phyloP scores from a whole-genome alignment of 2,888 invertebrate genomes.

The Limnephilus lunatus region DNA sequence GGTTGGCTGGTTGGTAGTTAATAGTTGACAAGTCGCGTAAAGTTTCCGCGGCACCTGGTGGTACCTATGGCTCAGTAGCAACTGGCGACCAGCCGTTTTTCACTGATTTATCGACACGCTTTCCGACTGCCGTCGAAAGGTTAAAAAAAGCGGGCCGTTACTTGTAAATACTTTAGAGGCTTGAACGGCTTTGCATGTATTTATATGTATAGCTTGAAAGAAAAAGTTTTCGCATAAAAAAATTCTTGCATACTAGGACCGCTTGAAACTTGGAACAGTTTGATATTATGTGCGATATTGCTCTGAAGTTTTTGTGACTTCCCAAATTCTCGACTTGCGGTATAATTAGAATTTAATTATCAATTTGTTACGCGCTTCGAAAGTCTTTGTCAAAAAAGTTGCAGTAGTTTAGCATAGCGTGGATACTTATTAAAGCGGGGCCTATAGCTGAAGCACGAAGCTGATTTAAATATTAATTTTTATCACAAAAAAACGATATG shows the following conservation, averaged over 20 bases:
- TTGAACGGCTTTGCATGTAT: not conserved
- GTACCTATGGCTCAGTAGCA: not conserved
- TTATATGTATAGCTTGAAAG: slow-evolving; percentile 20
- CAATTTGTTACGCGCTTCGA: not conserved
- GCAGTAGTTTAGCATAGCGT: not conserved
- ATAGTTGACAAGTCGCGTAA: slow-evolving; percentile 46
- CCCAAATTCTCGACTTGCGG: not conserved
- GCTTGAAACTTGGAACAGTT: not conserved
- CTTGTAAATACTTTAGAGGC: not conserved
- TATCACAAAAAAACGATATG: not conserved
- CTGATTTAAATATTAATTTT: not conserved
- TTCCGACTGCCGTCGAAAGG: slow-evolving; percentile 45
- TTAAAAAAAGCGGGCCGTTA: slow-evolving; percentile 37
- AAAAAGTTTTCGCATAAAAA: not conserved
- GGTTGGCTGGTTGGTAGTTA: not conserved
- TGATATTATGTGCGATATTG: slow-evolving; percentile 2
- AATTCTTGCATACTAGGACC: not conserved
- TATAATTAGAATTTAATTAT: not conserved
- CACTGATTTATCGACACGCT: slow-evolving; percentile 58
- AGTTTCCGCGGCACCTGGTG: slow-evolving; percentile 50
- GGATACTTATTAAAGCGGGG: not conserved
- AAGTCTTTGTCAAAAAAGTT: not conserved
- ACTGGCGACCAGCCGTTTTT: slow-evolving; percentile 21
- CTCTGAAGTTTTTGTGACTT: not conserved
- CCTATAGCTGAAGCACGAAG: not conserved